Conservation (phyloP, 2,888 invertebrate species). For the Lasioglossum morio region DNA sequence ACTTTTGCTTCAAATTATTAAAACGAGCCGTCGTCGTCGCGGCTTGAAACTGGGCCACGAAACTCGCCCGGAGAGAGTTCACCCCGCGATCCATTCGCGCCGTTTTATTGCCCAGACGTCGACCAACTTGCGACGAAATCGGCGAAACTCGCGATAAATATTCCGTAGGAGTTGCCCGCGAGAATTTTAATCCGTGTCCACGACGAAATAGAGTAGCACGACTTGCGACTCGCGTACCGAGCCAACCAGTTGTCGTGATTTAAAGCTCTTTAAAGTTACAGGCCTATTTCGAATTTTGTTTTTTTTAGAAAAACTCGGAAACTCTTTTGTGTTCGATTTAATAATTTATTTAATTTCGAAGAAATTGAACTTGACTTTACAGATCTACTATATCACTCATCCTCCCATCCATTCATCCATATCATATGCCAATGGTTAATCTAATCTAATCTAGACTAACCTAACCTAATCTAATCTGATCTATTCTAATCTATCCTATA, state of each 20-base stretch:
- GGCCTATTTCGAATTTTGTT: neutral
- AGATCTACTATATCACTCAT: too few relatives aligned
- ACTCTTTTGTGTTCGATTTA: neutral
- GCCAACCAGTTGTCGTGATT: neutral
- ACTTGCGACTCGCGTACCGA: neutral
- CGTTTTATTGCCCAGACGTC: conserved; percentile 4
- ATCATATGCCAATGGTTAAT: too few relatives aligned
- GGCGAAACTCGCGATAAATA: neutral
- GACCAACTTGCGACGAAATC: conserved; percentile 20
- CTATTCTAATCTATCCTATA: too few relatives aligned
- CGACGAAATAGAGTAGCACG: neutral
- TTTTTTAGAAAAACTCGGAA: neutral
- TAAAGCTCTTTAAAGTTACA: neutral
- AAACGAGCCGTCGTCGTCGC: conserved; percentile 17
- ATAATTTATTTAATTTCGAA: too few relatives aligned
- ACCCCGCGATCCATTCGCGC: conserved; percentile 6
- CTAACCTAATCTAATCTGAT: too few relatives aligned
- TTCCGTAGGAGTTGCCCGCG: neutral
- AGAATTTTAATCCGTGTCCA: conserved; percentile 5
- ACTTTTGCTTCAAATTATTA: conserved; percentile 43
- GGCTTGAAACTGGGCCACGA: conserved; percentile 29
- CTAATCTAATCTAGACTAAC: too few relatives aligned
- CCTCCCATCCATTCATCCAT: too few relatives aligned
- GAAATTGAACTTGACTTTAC: too few relatives aligned
- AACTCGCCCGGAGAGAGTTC: conserved; percentile 13